Evolutionary conservation across 2,797 vertebrate genomes (phyloP).

Genomic region (Rachycentron canadum): DNA sequence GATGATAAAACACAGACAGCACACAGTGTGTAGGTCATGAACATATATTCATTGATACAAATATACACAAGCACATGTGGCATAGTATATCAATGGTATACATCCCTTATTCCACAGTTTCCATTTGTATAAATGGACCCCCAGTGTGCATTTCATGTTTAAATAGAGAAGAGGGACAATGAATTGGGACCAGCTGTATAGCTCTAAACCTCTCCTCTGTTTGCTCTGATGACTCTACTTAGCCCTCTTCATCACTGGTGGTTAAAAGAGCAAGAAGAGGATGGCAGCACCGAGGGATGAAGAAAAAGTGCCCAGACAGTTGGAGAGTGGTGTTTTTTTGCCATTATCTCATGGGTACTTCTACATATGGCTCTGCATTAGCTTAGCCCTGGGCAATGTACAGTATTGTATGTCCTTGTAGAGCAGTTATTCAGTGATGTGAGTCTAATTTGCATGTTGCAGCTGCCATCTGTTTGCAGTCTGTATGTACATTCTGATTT

Average conservation of each 20-base stretch:
- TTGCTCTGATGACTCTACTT: constrained; percentile 34
- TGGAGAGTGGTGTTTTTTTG: neutral
- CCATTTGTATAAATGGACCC: constrained; percentile 35
- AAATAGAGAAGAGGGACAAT: constrained; percentile 45
- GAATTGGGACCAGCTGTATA: constrained; percentile 35
- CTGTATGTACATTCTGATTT: constrained; percentile 41
- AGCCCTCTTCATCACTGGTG: constrained; percentile 41
- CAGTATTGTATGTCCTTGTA: constrained; percentile 40
- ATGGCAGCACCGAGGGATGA: constrained; percentile 34
- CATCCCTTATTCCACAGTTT: constrained; percentile 26
- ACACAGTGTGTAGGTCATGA: constrained; percentile 13
- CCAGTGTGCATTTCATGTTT: constrained; percentile 48
- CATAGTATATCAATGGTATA: constrained; percentile 16
- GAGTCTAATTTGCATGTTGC: constrained; percentile 56
- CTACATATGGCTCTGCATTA: constrained; percentile 30
- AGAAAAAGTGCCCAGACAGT: constrained; percentile 31
- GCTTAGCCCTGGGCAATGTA: constrained; percentile 20
- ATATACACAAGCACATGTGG: constrained; percentile 24
- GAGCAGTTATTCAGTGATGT: constrained; percentile 44
- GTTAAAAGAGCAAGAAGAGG: constrained; percentile 48
- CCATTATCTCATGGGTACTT: constrained; percentile 16
- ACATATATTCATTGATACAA: constrained; percentile 18
- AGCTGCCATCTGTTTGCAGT: constrained; percentile 59
- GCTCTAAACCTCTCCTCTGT: constrained; percentile 42
- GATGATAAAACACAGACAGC: constrained; percentile 16